Conservation (phyloP, 2,113 vertebrate genomes). For the Pogona vitticeps region DNA sequence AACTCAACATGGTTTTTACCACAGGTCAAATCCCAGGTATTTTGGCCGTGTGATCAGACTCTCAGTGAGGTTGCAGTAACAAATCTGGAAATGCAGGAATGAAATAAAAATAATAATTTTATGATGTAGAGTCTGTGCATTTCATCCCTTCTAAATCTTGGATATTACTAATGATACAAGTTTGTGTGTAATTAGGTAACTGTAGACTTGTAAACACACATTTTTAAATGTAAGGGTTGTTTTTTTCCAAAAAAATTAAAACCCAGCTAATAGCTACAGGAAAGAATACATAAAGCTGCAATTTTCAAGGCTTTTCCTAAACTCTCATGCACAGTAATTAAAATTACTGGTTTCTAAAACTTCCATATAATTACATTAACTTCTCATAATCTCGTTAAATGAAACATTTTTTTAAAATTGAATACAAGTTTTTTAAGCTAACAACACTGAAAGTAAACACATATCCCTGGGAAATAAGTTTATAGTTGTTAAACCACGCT, state of each 20-base stretch:
- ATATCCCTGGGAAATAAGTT: not conserved
- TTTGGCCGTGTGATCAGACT: no score
- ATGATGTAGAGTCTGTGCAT: slow-evolving; percentile 26
- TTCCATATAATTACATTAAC: slow-evolving; percentile 27
- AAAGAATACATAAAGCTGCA: slow-evolving; percentile 14
- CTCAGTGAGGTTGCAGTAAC: not conserved
- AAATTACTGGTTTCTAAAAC: not conserved
- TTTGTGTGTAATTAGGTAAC: slow-evolving; percentile 27
- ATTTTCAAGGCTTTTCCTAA: slow-evolving; percentile 23
- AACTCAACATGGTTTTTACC: no score
- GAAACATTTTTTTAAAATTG: not conserved
- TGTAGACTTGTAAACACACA: not conserved
- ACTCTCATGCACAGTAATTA: not conserved
- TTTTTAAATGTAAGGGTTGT: slow-evolving; percentile 32
- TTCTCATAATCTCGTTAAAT: slow-evolving; percentile 9
- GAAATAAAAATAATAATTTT: not conserved
- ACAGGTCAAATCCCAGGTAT: no score
- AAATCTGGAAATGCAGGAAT: slow-evolving; percentile 6
- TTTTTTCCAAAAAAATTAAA: slow-evolving; percentile 15
- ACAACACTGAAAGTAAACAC: not conserved
- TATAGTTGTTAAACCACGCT: not conserved
- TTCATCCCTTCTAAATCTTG: not conserved
- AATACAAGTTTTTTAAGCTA: not conserved
- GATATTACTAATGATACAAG: slow-evolving; percentile 21
- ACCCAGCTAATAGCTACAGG: not conserved